Evolutionary conservation across 2,113 vertebrate genomes (phyloP).

Genomic region (Lasiurus cinereus): DNA sequence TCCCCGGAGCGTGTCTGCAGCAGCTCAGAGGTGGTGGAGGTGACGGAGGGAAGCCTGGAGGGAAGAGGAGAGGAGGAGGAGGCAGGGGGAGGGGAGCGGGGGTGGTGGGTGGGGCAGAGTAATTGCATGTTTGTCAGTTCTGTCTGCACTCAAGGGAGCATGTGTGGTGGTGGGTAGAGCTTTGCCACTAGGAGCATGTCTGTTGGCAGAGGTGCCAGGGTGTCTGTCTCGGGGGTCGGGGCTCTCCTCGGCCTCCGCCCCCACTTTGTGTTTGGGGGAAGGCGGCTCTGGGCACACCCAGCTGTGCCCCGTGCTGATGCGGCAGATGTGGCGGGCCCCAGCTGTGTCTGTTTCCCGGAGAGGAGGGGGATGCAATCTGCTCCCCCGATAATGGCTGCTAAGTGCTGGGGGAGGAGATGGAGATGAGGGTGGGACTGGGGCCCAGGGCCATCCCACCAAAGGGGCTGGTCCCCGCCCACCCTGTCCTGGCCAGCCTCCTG

Average conservation of each 20-base stretch:
- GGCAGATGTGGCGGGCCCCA: slow-evolving; percentile 84
- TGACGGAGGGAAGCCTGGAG: not conserved
- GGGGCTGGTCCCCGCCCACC: not conserved
- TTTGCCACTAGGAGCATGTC: slow-evolving; percentile 64
- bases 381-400: slow-evolving; percentile 80
- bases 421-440: not conserved
- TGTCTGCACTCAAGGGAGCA: slow-evolving; percentile 65
- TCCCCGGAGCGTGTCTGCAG: not conserved
- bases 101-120: slow-evolving; percentile 77
- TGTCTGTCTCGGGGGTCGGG: slow-evolving; percentile 69
- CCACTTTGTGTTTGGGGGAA: slow-evolving; percentile 66
- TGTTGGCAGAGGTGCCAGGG: slow-evolving; percentile 75
- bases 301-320: slow-evolving; percentile 85
- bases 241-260: slow-evolving; percentile 22
- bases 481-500: not conserved
- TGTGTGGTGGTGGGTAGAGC: slow-evolving; percentile 71
- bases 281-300: slow-evolving; percentile 74
- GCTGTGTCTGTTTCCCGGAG: slow-evolving; percentile 79
- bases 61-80: slow-evolving; percentile 28
- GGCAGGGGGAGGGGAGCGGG: slow-evolving; percentile 41
- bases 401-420: slow-evolving; percentile 61
- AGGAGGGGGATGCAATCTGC: slow-evolving; percentile 81
- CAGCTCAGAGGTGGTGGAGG: not conserved
- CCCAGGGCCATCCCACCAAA: not conserved
- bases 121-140: slow-evolving; percentile 82